phyloP scores from a whole-genome alignment of 2,888 invertebrate species.

The Drosophila koepferae region DNA sequence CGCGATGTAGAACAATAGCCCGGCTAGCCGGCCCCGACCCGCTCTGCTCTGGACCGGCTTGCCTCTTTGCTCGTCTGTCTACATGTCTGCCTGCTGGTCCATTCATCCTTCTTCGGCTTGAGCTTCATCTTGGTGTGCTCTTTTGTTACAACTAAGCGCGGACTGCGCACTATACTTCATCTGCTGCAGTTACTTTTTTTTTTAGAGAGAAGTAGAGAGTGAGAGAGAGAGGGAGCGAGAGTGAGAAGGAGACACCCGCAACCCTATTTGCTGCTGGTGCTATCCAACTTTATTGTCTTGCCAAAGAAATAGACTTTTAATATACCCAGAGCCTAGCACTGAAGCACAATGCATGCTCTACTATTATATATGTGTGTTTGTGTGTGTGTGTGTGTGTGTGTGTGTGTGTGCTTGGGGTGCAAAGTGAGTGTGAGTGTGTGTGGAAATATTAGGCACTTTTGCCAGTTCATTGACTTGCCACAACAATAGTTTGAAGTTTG shows the following conservation, averaged over 20 bases:
- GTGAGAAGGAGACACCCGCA: neutral
- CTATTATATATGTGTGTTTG: conserved; percentile 11
- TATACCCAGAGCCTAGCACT: conserved; percentile 64
- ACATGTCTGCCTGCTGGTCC: conserved; percentile 23
- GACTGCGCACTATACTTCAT: conserved; percentile 50
- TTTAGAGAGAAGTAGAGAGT: neutral
- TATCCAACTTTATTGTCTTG: conserved; percentile 73
- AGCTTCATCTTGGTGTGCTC: conserved; percentile 46
- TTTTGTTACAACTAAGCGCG: conserved; percentile 67
- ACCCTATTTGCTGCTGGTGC: conserved; percentile 36
- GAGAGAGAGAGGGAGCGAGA: neutral
- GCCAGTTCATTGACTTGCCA: conserved; percentile 78
- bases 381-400: too few relatives aligned
- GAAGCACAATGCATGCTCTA: conserved; percentile 50
- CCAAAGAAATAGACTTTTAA: conserved; percentile 81
- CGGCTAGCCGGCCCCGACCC: conserved; percentile 8
- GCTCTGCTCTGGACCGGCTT: conserved; percentile 11
- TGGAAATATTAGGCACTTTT: conserved; percentile 77
- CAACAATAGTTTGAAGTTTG: conserved; percentile 80
- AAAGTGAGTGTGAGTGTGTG: conserved; percentile 32
- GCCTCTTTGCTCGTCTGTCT: neutral
- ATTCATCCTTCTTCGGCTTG: conserved; percentile 34
- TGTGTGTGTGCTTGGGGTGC: conserved; percentile 32
- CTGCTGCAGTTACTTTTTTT: conserved; percentile 41
- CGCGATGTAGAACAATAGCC: conserved; percentile 78